Percentiles rank a stretch among this genome's conserved stretches.
phyloP scores from a whole-genome alignment of 2,888 invertebrate genomes.

The Itoplectis maculator region DNA sequence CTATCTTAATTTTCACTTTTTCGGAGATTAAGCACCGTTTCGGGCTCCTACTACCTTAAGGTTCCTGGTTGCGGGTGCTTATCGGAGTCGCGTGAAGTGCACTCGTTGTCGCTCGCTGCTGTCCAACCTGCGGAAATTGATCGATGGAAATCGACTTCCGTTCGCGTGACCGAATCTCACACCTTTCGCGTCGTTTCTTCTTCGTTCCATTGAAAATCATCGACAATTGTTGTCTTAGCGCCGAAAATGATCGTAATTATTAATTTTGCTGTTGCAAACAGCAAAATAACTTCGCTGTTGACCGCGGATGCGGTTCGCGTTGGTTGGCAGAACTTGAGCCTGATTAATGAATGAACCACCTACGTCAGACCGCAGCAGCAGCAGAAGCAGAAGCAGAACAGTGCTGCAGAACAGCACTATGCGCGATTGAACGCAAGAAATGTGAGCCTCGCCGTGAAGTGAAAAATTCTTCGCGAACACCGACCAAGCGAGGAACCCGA shows the following conservation, averaged over 20 bases:
- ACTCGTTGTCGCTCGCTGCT: background rate
- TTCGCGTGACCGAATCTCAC: background rate
- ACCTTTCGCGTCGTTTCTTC: background rate
- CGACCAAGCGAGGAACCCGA: background rate
- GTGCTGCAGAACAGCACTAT: conserved; percentile 16
- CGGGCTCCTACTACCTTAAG: too few relatives aligned
- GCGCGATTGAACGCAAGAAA: conserved; percentile 32
- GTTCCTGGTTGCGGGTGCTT: too few relatives aligned
- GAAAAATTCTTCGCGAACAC: conserved; percentile 5
- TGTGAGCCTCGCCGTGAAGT: conserved; percentile 4
- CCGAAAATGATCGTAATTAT: background rate
- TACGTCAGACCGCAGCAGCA: background rate
- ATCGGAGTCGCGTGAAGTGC: background rate
- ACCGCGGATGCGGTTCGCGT: background rate
- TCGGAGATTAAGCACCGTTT: too few relatives aligned
- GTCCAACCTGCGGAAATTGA: background rate
- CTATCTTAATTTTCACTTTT: too few relatives aligned
- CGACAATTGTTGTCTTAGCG: background rate
- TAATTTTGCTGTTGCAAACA: background rate
- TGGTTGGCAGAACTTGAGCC: background rate
- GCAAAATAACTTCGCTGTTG: too few relatives aligned
- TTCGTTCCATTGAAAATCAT: background rate
- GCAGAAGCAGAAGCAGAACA: background rate
- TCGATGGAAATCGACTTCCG: background rate
- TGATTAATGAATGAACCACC: background rate